Evolutionary conservation across 2,113 vertebrate genomes (phyloP), one percentile per base, ranked within the genome.

Genomic region (Tapirus terrestris): DNA sequence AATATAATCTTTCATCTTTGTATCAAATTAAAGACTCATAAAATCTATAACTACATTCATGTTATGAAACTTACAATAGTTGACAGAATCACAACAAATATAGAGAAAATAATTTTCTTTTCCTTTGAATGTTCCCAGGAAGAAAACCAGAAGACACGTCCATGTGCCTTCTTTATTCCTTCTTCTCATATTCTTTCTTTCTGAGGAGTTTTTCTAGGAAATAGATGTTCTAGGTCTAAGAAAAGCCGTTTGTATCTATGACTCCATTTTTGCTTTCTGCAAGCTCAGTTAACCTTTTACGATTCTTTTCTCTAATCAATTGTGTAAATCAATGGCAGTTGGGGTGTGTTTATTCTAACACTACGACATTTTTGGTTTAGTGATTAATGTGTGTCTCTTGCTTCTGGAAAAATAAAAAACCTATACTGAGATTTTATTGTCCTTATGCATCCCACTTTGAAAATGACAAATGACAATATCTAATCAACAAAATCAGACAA

Each of bases 21-120:
- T 79, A 31, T 91, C 45, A 97, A 95, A 97, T 36, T 70, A 96
- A 60, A 53, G 65, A 65, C 36, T 45, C 11, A 76, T 87, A 70
- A 68, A 89, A 63, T 39, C 9, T 76, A 75, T 58, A 73, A 67
- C 76, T 17, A 53, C 18, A 90, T 67, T 67, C 39, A 68, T 68
- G 18, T 82, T 70, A 70, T 65, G 27, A 83, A 94, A 77, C 6
- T 73, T 75, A 25, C 5, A 75, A 80, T 21, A 43, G 91, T 75
- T 86, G 36, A 45, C 75, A 72, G 45, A 72, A 33, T 80, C 45
- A 21, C 3, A 48, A 65, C 58, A 75, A 48, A 79, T 3, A n/a
- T n/a, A 39, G n/a, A n/a, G 23, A 95, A 85, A 89, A 14, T 75
- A 10, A 45, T 9, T 10, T 86, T 89, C 53, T 63, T 58, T 86